phyloP scores from a whole-genome alignment of 2,797 vertebrate genomes.

The Poecilia wingei region DNA sequence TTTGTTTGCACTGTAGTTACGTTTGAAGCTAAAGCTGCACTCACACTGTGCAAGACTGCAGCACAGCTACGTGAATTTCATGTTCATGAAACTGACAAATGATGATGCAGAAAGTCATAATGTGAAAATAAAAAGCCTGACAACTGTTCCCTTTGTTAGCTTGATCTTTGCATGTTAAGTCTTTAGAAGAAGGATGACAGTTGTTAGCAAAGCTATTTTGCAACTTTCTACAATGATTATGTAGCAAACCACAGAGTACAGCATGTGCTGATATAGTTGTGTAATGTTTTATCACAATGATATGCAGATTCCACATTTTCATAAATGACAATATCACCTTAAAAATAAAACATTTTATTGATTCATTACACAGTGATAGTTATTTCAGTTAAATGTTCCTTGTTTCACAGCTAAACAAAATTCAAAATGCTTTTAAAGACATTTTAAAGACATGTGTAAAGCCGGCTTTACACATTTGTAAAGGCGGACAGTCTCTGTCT shows the following conservation, averaged over 20 bases:
- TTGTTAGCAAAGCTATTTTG: neutral
- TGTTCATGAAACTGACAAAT: neutral
- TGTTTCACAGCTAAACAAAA: neutral
- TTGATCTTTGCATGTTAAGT: neutral
- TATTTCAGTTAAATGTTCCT: neutral
- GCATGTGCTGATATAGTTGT: neutral
- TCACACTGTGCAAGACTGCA: slow-evolving; percentile 4
- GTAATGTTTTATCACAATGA: neutral
- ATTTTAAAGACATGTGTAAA: neutral
- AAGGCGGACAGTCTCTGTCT: too few relatives aligned
- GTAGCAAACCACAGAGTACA: neutral
- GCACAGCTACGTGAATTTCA: neutral
- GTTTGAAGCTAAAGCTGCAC: slow-evolving; percentile 2
- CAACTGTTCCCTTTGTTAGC: neutral
- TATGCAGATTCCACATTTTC: neutral
- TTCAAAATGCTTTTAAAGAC: neutral
- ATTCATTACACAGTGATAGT: neutral
- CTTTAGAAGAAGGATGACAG: neutral
- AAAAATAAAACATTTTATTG: neutral
- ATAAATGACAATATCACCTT: neutral
- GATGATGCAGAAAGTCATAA: neutral
- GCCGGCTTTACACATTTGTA: too few relatives aligned
- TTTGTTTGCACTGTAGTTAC: neutral
- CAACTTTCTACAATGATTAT: neutral
- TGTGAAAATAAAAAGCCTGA: slow-evolving; percentile 49